These are phyloP conservation scores for Stramonita haemastoma DNA, from an alignment of 2,888 invertebrate species.

Conservation along the genomic window DNA sequence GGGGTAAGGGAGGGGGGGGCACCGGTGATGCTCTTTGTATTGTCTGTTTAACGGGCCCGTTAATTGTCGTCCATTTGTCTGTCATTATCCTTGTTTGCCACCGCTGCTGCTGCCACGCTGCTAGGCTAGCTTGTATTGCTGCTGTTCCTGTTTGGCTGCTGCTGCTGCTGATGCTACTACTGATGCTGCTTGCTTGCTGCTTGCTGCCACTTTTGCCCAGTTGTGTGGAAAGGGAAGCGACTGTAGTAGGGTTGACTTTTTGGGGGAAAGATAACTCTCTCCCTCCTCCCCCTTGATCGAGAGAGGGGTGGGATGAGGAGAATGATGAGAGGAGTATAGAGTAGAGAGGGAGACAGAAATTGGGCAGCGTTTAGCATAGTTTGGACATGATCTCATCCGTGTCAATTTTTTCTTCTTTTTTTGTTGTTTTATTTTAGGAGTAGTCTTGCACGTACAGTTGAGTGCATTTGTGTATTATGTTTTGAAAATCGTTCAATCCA, in stretches of 20 bases:
- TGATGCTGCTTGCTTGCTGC: too few relatives aligned
- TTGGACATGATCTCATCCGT: constrained; percentile 29
- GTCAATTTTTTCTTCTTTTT: background rate
- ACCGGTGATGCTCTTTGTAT: constrained; percentile 34
- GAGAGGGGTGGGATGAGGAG: constrained; percentile 1
- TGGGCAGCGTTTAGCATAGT: constrained; percentile 27
- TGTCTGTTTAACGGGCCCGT: constrained; percentile 35
- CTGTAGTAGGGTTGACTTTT: background rate
- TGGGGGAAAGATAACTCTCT: background rate
- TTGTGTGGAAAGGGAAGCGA: background rate
- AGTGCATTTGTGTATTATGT: background rate
- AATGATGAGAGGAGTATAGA: background rate
- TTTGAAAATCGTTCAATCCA: constrained; percentile 1
- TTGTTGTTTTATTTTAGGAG: background rate
- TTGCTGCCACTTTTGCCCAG: too few relatives aligned
- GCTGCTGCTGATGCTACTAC: background rate
- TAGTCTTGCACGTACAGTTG: background rate
- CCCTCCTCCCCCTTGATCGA: background rate
- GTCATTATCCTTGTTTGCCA: too few relatives aligned
- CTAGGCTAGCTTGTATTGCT: background rate
- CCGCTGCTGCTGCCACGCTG: background rate
- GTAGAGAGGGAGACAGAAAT: background rate
- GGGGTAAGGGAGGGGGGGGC: too few relatives aligned
- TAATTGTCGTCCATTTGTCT: constrained; percentile 25
- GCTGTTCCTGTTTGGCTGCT: background rate